Evolutionary conservation across 2,888 invertebrate genomes (phyloP), one percentile per base, ranked within the genome.

Genomic region (Volucella inanis): DNA sequence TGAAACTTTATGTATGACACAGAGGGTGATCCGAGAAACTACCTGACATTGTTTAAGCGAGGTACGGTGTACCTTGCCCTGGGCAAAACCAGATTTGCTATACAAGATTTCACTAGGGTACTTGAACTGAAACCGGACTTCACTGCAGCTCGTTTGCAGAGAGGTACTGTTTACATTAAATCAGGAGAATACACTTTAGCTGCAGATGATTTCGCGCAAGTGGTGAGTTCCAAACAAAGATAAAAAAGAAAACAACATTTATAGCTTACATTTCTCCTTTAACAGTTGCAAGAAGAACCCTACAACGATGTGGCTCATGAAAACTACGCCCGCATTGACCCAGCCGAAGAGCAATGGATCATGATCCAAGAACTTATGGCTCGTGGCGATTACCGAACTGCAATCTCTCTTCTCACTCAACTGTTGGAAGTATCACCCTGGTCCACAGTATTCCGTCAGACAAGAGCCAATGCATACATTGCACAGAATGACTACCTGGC

Each of bases 11-110:
- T 31, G 31, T 31, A 3, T 31, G 31, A 31, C 31, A 0, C 75
- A 98, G 99, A 99, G 94, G 97, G 97, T 12, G 99, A 99, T 93
- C 97, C 98, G 49, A 94, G 94, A 87, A 99, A 99, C 93, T 99
- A 99, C 93, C 94, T 99, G 92, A 98, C 98, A 67, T 97, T 97
- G 91, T 99, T 97, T 92, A 97, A 98, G 92, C 94, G 99, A 89
- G 99, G 98, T 55, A 98, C 99, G 0, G 98, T 98, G 0, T 99
- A 97, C 92, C 94, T 99, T 90, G 99, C 99, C 9, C 93, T 99
- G 88, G 98, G 98, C 61, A 98, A 98, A 93, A 96, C 98, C 0
- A 97, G 97, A 91, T 96, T 98, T 90, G 99, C 99, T 0, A 93
- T 99, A 45, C 95, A 96, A 89, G 99, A 99, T 93, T 95, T 99